Evolutionary conservation across 2,113 vertebrate genomes (phyloP).

Genomic region (Pardalotus punctatus): DNA sequence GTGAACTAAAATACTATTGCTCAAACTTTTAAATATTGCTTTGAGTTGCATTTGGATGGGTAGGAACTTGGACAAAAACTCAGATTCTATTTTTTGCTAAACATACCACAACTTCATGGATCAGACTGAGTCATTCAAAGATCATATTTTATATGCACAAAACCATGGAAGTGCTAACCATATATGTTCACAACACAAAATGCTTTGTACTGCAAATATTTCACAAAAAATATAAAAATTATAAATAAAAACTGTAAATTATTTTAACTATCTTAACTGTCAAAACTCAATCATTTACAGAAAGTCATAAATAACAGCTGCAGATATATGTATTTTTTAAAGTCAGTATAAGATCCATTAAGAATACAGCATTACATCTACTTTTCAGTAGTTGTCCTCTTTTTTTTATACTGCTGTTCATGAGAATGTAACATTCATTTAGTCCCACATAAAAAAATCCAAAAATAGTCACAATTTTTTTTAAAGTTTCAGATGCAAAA

Average conservation of each 20-base stretch:
- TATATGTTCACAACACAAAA: not conserved
- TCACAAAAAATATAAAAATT: too few relatives aligned
- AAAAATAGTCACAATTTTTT: not conserved
- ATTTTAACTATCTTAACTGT: not conserved
- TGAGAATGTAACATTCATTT: not conserved
- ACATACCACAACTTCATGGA: not conserved
- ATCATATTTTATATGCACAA: not conserved
- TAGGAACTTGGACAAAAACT: not conserved
- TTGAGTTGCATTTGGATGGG: not conserved
- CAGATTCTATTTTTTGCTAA: not conserved
- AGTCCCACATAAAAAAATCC: not conserved
- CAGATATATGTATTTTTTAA: not conserved
- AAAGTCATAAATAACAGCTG: not conserved
- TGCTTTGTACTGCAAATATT: not conserved
- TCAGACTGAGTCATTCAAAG: not conserved
- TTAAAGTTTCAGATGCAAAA: not conserved
- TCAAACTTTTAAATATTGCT: not conserved
- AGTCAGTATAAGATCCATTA: not conserved
- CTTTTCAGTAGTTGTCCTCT: not conserved
- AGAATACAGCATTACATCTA: not conserved
- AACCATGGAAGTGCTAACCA: not conserved
- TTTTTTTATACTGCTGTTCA: not conserved
- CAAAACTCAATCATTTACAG: not conserved
- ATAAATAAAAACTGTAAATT: not conserved
- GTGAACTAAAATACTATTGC: not conserved